phyloP scores from a whole-genome alignment of 2,888 invertebrate species.

The Heliconius erato region DNA sequence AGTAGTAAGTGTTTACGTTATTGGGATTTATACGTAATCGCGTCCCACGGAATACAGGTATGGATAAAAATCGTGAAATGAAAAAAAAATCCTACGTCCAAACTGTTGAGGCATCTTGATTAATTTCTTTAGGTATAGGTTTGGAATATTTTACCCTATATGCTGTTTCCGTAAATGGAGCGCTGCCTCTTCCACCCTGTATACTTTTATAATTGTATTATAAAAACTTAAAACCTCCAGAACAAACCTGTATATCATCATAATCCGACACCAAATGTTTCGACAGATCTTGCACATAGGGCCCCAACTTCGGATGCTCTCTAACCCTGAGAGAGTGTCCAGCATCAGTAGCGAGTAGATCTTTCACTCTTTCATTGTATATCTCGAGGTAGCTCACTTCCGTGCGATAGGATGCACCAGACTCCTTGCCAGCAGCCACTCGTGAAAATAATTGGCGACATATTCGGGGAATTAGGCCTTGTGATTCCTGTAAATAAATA shows the following conservation, averaged over 20 bases:
- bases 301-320: slow-evolving; percentile 92
- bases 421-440: slow-evolving; percentile 92
- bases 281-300: slow-evolving; percentile 94
- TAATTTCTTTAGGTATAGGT: no score
- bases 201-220: no score
- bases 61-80: no score
- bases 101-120: no score
- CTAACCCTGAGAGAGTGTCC: slow-evolving; percentile 91
- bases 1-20: no score
- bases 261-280: slow-evolving; percentile 95
- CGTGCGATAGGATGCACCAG: slow-evolving; percentile 93
- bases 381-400: slow-evolving; percentile 95
- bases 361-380: slow-evolving; percentile 93
- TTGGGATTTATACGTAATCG: no score
- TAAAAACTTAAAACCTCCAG: not conserved
- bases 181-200: no score
- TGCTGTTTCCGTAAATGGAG: no score
- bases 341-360: slow-evolving; percentile 87
- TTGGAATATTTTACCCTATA: no score
- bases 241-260: slow-evolving; percentile 91
- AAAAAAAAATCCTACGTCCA: no score
- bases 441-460: slow-evolving; percentile 93
- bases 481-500: slow-evolving; percentile 87
- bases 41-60: no score
- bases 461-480: slow-evolving; percentile 94